These are phyloP conservation scores for Phalangium opilio DNA, from an alignment of 2,888 invertebrate species.

Conservation along the genomic window DNA sequence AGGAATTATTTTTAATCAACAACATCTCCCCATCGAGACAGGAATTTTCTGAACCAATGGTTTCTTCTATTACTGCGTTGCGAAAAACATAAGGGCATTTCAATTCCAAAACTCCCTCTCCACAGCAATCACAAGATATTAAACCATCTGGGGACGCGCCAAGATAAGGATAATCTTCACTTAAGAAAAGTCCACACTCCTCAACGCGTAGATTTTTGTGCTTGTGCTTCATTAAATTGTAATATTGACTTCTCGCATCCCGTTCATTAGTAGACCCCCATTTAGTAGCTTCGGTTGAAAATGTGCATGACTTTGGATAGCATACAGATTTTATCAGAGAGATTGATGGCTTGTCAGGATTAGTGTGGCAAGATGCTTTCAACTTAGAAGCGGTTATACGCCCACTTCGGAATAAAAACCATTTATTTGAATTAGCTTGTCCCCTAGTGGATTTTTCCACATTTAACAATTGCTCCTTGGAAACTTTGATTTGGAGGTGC, in stretches of 20 bases:
- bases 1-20: no score
- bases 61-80: no score
- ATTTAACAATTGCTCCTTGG: no score
- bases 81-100: not conserved
- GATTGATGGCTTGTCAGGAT: not conserved
- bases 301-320: not conserved
- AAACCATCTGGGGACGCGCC: not conserved
- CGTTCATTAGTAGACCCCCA: not conserved
- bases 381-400: not conserved
- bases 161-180: not conserved
- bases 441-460: no score
- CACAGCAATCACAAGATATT: not conserved
- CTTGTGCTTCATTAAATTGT: not conserved
- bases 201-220: not conserved
- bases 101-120: not conserved
- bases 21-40: no score
- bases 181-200: not conserved
- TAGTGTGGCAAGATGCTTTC: not conserved
- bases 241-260: not conserved
- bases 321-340: not conserved
- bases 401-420: not conserved
- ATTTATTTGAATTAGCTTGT: no score
- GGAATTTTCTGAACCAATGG: no score
- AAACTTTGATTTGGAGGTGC: no score
- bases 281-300: not conserved